Conservation (phyloP, 2,797 vertebrate genomes). For the Balearica regulorum region DNA sequence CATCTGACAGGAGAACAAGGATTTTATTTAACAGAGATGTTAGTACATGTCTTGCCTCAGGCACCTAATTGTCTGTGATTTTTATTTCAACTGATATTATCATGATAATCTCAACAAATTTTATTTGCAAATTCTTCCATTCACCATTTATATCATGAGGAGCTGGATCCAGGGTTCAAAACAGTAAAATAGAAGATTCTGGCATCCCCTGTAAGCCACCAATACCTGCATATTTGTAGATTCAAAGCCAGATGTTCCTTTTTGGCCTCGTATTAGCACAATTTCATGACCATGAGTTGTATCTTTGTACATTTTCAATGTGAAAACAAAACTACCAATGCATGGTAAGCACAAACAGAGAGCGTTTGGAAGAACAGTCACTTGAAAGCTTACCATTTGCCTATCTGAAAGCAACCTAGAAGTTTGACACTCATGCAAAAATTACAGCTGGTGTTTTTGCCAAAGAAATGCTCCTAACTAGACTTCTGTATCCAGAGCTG, state of each 20-base stretch:
- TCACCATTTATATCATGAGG: background rate
- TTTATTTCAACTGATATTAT: background rate
- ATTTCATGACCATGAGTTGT: background rate
- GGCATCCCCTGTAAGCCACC: background rate
- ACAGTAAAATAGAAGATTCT: background rate
- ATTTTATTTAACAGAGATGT: background rate
- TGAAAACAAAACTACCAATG: background rate
- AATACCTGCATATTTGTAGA: background rate
- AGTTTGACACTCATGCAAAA: background rate
- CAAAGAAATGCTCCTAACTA: background rate
- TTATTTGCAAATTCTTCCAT: background rate
- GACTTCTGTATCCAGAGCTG: background rate
- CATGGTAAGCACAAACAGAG: background rate
- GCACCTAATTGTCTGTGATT: background rate
- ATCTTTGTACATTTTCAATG: background rate
- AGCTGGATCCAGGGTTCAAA: background rate
- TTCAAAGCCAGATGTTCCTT: background rate
- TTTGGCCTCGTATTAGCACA: background rate
- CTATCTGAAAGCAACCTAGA: constrained; percentile 33
- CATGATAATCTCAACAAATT: background rate
- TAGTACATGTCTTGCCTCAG: background rate
- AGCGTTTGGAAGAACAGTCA: background rate
- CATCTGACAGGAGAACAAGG: background rate
- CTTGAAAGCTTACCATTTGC: background rate
- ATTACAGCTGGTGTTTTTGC: background rate